Base-by-base conservation (phyloP, 2,797 vertebrate genomes). In the Malacoctenus gilli region DNA sequence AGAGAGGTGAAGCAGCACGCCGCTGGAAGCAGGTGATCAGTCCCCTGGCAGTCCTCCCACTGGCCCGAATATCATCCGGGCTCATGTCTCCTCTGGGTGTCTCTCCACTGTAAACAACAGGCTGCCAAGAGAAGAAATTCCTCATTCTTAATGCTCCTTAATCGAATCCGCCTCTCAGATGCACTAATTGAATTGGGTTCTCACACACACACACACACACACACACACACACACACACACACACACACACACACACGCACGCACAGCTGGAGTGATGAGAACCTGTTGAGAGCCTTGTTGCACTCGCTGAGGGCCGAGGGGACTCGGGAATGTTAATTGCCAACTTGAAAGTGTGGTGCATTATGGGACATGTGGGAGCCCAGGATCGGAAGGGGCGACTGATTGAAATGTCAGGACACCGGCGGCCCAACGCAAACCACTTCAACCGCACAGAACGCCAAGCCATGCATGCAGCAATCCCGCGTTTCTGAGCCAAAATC, bases 351-450 rank as follows among this genome's bases (percentile, higher is more conserved):
- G 37, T 68, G 69, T 5, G 58, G 31, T 40, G 64, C 63, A 79
- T 87, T 62, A 72, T 75, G 73, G 53, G 70, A 61, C 71, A 69
- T 38, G 37, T 39, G 52, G 72, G 56, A 78, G 20, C 1, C 11
- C 48, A 42, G 51, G 57, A 66, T 57, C 69, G 68, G 73, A 79
- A 77, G 23, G 23, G 60, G 63, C 58, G 64, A 38, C 42, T 75
- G 69, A 85, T 86, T 85, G 65, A 88, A 84, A 84, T 70, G 67
- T 82, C 82, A 76, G 59, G 34, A 68, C 20, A 50, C 40, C 53
- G 32, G 34, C 21, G 42, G 38, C 31, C 56, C 34, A 59, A 53
- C 15, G 5, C 35, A 52, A n/a, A 23, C 5, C 2, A 35, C 37
- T 37, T 19, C 18, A 52, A 42, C 21, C 36, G 48, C 37, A 53